Conservation (phyloP, 2,888 invertebrate genomes). For the Esperia sulphurella region DNA sequence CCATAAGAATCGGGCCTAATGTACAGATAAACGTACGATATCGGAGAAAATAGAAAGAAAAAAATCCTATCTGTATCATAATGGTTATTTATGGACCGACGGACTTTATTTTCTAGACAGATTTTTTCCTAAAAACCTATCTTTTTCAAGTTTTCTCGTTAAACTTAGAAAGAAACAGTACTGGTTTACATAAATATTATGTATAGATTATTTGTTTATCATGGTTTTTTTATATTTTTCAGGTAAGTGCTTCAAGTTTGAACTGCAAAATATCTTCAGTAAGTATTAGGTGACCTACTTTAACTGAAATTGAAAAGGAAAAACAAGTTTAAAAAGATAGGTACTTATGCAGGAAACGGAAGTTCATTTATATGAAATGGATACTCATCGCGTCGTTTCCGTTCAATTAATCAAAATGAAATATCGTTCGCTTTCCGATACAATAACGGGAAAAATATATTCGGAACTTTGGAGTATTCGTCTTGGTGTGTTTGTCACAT, state of each 20-base stretch:
- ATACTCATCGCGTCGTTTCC: conserved; percentile 18
- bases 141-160: no score
- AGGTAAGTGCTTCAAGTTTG: background rate
- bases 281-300: background rate
- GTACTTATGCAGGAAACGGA: background rate
- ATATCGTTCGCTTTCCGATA: conserved; percentile 18
- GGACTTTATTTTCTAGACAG: no score
- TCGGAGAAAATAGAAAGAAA: no score
- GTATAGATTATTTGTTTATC: background rate
- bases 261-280: background rate
- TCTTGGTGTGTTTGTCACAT: no score
- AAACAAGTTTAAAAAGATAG: background rate
- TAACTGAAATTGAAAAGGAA: background rate
- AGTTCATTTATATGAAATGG: conserved; percentile 14
- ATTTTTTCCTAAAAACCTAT: no score
- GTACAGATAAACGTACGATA: no score
- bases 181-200: background rate
- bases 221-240: background rate
- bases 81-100: no score
- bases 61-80: no score
- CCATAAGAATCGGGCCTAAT: no score
- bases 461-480: no score
- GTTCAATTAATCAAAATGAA: conserved; percentile 39
- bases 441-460: conserved; percentile 3
- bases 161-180: no score